phyloP scores from a whole-genome alignment of 2,113 vertebrate genomes.

The Piprites chloris region DNA sequence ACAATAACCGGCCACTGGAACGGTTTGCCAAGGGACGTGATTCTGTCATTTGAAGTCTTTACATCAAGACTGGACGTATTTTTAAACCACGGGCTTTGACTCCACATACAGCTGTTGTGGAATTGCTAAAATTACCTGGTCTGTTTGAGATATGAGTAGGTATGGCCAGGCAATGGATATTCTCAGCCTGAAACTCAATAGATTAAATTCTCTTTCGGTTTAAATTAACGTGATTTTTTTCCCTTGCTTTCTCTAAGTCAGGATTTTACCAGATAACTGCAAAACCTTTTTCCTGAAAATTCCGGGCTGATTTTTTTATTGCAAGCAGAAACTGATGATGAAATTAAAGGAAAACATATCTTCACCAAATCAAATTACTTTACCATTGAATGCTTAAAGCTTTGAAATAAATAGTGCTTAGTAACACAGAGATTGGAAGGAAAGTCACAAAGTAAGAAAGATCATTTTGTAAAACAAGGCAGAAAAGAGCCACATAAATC shows the following conservation, averaged over 20 bases:
- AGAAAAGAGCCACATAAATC: conserved; percentile 18
- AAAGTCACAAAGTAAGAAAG: background rate
- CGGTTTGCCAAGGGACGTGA: background rate
- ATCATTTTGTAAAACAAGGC: conserved; percentile 2
- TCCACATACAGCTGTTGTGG: background rate
- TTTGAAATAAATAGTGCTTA: conserved; percentile 3
- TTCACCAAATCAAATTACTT: background rate
- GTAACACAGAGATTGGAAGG: background rate
- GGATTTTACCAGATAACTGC: background rate
- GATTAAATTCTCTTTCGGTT: background rate
- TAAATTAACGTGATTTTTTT: background rate
- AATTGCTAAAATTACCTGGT: background rate
- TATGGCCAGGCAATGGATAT: background rate
- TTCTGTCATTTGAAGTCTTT: background rate
- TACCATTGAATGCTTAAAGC: background rate
- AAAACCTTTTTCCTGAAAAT: background rate
- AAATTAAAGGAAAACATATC: background rate
- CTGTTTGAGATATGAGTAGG: background rate
- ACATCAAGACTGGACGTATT: background rate
- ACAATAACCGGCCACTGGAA: background rate
- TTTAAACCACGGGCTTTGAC: background rate
- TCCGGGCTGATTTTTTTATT: background rate
- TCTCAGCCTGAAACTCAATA: background rate
- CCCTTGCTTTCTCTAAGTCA: background rate
- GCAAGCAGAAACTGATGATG: background rate